Evolutionary conservation across 2,797 vertebrate genomes (phyloP).

Genomic region (Lagorchestes hirsutus): DNA sequence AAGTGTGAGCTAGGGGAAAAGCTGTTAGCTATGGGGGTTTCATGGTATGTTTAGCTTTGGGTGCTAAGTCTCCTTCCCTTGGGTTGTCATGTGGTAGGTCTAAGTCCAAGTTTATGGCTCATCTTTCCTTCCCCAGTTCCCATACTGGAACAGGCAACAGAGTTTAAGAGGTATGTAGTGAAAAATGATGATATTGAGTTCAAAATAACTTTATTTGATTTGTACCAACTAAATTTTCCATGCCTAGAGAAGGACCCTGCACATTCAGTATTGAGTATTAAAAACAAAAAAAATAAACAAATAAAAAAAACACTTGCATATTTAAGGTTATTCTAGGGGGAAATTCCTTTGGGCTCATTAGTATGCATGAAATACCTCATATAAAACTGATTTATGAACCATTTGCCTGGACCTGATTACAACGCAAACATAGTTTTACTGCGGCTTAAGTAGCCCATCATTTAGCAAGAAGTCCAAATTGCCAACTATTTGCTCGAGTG

Average conservation of each 20-base stretch:
- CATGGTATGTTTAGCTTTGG: neutral
- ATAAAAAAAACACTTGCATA: neutral
- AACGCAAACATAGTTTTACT: neutral
- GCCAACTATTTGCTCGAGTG: neutral
- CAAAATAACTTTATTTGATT: neutral
- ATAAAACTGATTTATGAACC: constrained; percentile 1
- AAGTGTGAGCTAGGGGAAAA: neutral
- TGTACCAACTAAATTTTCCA: neutral
- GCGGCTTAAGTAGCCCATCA: neutral
- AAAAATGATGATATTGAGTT: neutral
- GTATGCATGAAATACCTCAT: constrained; percentile 1
- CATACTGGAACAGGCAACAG: neutral
- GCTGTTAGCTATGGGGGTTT: neutral
- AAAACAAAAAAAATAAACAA: neutral
- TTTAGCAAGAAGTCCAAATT: neutral
- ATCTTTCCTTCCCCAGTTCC: neutral
- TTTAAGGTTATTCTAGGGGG: neutral
- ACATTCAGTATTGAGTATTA: neutral
- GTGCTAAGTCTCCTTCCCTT: neutral
- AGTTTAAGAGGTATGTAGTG: neutral
- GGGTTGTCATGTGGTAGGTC: neutral
- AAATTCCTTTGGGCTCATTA: neutral
- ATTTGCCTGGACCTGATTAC: neutral
- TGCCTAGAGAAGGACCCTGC: neutral
- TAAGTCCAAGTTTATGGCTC: neutral